Base-by-base conservation (phyloP, 2,113 vertebrate species). In the Hyaena hyaena region DNA sequence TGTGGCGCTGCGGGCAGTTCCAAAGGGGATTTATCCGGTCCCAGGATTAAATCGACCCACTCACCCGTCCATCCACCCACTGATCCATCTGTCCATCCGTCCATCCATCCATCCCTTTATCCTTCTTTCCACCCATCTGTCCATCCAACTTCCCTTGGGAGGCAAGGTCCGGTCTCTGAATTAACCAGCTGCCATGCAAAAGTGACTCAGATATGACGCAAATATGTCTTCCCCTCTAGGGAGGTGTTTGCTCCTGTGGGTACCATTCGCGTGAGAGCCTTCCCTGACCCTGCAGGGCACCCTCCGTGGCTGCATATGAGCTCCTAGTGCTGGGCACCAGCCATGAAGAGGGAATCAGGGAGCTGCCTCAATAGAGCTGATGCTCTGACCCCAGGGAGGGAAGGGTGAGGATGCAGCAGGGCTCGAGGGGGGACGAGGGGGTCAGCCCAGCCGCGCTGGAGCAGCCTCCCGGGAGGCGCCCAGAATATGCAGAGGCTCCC, bases 381-480 rank as follows among this genome's bases (percentile, higher is more conserved):
- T 0, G 23, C 58, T 65, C 24, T 9, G 21, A 24, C 39, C 53
- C 12, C 3, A 0, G 2, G 58, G 58, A 19, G 19, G 0, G 2
- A 14, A 50, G 66, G 21, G 39, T 35, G 68, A 50, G 24, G 66
- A 7, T 50, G 84, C 45, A 53, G 15, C 5, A 35, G 50, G 48
- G 68, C 5, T 68, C 45, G 53, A 53, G 39, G 11, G n/a, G 35
- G 12, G 12, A 14, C 10, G 17, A 33, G 58, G 17, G 50, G 9
- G 86, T n/a, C 11, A 14, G 10, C 86, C 31, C 0, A 3, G 39
- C 3, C 19, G 16, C 14, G 12, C 31, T 0, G 1, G 55, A 26
- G 19, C 19, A 76, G 87, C 28, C 2, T 14, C 7, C 35, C 58
- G 19, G 58, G 17, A 61, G 48, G 48, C 48, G 6, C 48, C 48